Percentiles rank a stretch among this genome's conserved stretches.
Conservation (phyloP, 53 echinoderm and acorn worm species). For the Crossaster papposus region DNA sequence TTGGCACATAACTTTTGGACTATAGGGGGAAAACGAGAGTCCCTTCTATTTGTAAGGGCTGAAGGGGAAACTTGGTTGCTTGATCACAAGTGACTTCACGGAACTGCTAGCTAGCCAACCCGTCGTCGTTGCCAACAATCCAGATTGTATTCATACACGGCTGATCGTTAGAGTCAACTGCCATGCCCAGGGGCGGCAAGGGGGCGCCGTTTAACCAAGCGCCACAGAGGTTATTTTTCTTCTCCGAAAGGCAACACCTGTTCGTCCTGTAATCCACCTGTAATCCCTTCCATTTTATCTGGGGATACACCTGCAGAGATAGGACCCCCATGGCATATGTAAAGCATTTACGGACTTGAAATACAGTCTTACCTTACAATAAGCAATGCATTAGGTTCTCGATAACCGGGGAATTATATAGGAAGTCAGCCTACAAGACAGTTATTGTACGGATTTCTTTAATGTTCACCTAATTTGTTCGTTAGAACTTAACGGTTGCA, state of each 20-base stretch:
- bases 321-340: not conserved
- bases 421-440: no score
- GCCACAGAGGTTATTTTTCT: conserved; percentile 22
- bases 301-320: conserved; percentile 15
- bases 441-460: no score
- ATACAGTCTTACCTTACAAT: not conserved
- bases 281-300: conserved; percentile 11
- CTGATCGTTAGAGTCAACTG: conserved; percentile 34
- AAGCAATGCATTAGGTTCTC: not conserved
- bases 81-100: not conserved
- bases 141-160: not conserved
- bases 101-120: not conserved
- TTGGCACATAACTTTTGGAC: no score
- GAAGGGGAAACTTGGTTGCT: no score
- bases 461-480: no score
- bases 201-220: conserved; percentile 35
- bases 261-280: conserved; percentile 26
- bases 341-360: not conserved
- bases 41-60: no score
- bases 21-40: no score
- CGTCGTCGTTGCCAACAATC: not conserved
- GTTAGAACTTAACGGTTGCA: no score
- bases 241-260: conserved; percentile 3
- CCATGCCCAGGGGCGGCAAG: conserved; percentile 31
- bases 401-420: not conserved